These are phyloP conservation scores for Caenorhabditis elegans DNA, from an alignment of 1,140 invertebrate genomes.

Conservation along the genomic window DNA sequence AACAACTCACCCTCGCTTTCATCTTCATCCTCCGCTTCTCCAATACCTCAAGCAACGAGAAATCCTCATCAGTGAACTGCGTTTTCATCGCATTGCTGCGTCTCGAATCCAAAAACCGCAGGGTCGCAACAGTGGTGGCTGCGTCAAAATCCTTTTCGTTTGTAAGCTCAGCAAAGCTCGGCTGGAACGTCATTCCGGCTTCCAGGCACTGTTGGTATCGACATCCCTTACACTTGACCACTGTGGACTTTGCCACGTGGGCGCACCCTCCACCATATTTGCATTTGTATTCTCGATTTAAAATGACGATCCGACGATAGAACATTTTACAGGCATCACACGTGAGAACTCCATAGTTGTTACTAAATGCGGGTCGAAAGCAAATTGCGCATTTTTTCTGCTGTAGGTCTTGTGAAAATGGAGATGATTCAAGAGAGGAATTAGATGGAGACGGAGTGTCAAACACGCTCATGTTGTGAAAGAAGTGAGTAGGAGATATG, in stretches of 20 bases:
- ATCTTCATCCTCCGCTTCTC: background rate
- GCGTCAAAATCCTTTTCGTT: background rate
- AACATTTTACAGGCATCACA: slow-evolving; percentile 3
- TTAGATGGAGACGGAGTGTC: no score
- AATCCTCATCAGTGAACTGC: background rate
- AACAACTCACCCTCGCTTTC: background rate
- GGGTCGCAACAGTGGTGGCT: background rate
- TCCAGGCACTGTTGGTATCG: background rate
- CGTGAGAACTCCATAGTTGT: background rate
- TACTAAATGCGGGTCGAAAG: background rate
- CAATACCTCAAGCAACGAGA: background rate
- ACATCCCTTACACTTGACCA: background rate
- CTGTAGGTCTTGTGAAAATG: background rate
- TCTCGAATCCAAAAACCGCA: background rate
- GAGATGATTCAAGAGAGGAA: no score
- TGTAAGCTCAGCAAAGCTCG: background rate
- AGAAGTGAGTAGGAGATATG: no score
- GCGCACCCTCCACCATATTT: background rate
- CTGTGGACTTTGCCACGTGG: background rate
- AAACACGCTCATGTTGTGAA: no score
- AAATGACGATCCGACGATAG: background rate
- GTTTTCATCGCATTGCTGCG: background rate
- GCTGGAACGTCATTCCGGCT: background rate
- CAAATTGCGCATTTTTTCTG: background rate
- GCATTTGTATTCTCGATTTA: background rate